Percentiles rank a stretch among this genome's conserved stretches.
Evolutionary conservation across 1,140 invertebrate genomes (phyloP).

Genomic region (Drosophila busckii): DNA sequence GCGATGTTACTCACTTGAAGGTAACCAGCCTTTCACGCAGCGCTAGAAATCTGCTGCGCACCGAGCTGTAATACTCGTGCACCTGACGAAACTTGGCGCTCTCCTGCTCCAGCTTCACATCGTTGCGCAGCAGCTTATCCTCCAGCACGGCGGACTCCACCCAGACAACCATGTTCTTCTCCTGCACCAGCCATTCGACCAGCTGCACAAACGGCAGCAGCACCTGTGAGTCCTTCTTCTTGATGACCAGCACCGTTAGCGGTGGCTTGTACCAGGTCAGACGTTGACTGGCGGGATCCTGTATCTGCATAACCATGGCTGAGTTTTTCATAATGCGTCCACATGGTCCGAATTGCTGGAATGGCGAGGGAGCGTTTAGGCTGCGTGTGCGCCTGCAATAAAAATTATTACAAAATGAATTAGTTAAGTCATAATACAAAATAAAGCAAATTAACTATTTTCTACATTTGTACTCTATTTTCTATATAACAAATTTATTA

Average conservation of each 20-base stretch:
- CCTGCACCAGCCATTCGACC: slow-evolving; percentile 95
- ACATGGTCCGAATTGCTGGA: slow-evolving; percentile 96
- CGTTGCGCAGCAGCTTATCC: slow-evolving; percentile 86
- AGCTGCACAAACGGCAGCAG: slow-evolving; percentile 94
- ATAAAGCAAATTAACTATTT: too few species aligned
- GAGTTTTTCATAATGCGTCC: slow-evolving; percentile 97
- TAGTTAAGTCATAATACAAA: too few species aligned
- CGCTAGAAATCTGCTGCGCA: slow-evolving; percentile 82
- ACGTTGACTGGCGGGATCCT: slow-evolving; percentile 96
- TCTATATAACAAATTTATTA: too few species aligned
- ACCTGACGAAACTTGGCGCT: slow-evolving; percentile 57
- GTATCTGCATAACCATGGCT: slow-evolving; percentile 97
- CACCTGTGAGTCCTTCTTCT: slow-evolving; percentile 95
- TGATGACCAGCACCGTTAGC: slow-evolving; percentile 95
- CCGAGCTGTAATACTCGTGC: slow-evolving; percentile 45
- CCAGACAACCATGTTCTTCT: slow-evolving; percentile 96
- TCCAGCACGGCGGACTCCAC: slow-evolving; percentile 93
- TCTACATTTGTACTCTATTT: too few species aligned
- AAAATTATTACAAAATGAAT: too few species aligned
- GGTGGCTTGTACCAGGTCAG: slow-evolving; percentile 98
- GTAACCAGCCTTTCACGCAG: slow-evolving; percentile 92
- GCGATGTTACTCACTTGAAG: slow-evolving; percentile 81
- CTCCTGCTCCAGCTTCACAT: slow-evolving; percentile 77
- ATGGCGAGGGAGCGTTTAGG: slow-evolving; percentile 93
- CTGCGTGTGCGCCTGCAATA: slow-evolving; percentile 92